These are phyloP conservation scores for Macquaria australasica DNA, from an alignment of 2,113 vertebrate genomes.

Conservation along the genomic window DNA sequence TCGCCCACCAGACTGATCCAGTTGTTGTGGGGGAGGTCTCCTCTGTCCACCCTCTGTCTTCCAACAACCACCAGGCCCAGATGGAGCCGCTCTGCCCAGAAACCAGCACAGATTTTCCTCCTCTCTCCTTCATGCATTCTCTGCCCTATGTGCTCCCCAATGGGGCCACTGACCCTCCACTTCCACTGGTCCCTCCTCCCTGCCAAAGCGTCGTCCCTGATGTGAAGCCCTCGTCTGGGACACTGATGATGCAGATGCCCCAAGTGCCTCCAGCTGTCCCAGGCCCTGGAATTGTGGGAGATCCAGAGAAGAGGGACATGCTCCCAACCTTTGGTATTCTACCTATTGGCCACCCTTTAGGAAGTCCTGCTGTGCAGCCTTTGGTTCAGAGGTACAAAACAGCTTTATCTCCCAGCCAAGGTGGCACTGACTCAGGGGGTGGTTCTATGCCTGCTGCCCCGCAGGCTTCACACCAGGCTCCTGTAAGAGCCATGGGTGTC, in stretches of 20 bases:
- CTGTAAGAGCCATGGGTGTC: conserved; percentile 78
- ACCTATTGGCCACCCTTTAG: conserved; percentile 77
- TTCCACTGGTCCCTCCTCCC: conserved; percentile 82
- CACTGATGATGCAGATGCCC: conserved; percentile 84
- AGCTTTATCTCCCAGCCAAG: conserved; percentile 76
- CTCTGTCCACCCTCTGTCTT: conserved; percentile 80
- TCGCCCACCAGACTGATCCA: conserved; percentile 63
- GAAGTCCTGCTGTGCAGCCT: conserved; percentile 85
- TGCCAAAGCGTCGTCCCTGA: conserved; percentile 78
- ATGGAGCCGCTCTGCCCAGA: conserved; percentile 80
- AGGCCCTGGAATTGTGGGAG: conserved; percentile 58
- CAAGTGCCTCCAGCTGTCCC: conserved; percentile 80
- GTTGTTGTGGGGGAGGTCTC: conserved; percentile 37
- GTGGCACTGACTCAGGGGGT: conserved; percentile 26
- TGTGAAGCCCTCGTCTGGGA: conserved; percentile 77
- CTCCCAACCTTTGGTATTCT: conserved; percentile 83
- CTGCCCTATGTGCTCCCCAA: conserved; percentile 89
- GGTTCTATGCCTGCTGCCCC: conserved; percentile 47
- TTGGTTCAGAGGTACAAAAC: conserved; percentile 90
- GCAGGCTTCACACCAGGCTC: conserved; percentile 58
- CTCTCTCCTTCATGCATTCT: conserved; percentile 87
- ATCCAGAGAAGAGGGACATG: conserved; percentile 85
- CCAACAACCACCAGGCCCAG: conserved; percentile 69
- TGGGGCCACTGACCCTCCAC: conserved; percentile 78
- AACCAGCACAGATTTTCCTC: conserved; percentile 81